Conservation (phyloP, 1,140 invertebrate genomes). For the Aphaenogaster ashmeadi region DNA sequence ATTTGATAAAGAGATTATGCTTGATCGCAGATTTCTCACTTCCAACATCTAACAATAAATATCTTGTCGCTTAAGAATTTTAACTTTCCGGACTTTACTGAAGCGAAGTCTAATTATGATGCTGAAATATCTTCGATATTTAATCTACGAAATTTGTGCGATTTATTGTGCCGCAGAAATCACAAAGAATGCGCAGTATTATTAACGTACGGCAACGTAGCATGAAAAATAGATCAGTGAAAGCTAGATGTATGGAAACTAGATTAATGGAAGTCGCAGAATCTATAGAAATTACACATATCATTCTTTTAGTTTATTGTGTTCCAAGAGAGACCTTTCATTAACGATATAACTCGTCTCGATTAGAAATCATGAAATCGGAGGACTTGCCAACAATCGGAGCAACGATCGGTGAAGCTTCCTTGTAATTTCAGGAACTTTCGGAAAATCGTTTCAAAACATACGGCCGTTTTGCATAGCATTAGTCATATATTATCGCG, state of each 20-base stretch:
- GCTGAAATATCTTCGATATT: background rate
- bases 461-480: background rate
- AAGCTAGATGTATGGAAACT: slow-evolving; percentile 4
- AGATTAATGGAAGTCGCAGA: slow-evolving; percentile 7
- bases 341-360: background rate
- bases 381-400: background rate
- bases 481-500: background rate
- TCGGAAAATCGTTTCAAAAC: background rate
- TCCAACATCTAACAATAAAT: background rate
- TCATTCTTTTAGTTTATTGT: background rate
- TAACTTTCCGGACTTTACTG: background rate
- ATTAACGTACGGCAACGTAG: background rate
- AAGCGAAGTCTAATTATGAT: background rate
- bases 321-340: background rate
- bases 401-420: background rate
- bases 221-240: slow-evolving; percentile 23
- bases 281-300: background rate
- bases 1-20: background rate
- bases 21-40: background rate
- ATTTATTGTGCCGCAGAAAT: background rate
- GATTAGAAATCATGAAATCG: background rate
- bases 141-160: background rate
- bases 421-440: background rate
- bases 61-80: background rate
- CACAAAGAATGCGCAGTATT: background rate